phyloP scores from a whole-genome alignment of 1,140 invertebrate genomes.

The Diabrotica virgifera region DNA sequence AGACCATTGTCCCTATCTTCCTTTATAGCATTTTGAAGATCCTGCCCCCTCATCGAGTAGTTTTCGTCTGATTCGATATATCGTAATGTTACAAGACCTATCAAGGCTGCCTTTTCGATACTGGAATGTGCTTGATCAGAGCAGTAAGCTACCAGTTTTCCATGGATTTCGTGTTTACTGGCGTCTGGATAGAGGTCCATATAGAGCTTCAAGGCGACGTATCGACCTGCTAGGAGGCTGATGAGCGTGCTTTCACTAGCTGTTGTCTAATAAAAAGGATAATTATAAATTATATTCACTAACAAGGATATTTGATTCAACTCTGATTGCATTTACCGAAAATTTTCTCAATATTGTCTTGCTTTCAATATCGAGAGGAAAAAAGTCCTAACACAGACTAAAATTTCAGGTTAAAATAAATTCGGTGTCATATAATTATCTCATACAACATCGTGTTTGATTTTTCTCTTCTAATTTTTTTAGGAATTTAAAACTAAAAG shows the following conservation, averaged over 20 bases:
- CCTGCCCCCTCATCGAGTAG: constrained; percentile 79
- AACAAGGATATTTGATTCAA: too few species aligned
- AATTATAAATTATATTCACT: background rate
- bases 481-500: too few species aligned
- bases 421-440: too few species aligned
- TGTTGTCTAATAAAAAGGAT: constrained; percentile 60
- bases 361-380: too few species aligned
- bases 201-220: constrained; percentile 71
- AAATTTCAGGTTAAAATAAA: too few species aligned
- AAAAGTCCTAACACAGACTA: too few species aligned
- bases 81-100: constrained; percentile 87
- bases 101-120: constrained; percentile 87
- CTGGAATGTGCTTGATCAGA: constrained; percentile 86
- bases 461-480: too few species aligned
- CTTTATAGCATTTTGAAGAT: constrained; percentile 74
- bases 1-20: constrained; percentile 83
- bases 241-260: constrained; percentile 91
- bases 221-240: constrained; percentile 84
- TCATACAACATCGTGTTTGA: too few species aligned
- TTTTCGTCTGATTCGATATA: constrained; percentile 85
- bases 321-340: too few species aligned
- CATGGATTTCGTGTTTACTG: constrained; percentile 86
- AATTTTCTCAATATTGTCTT: too few species aligned
- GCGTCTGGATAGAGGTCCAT: constrained; percentile 64
- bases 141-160: constrained; percentile 81